Evolutionary conservation across 2,797 vertebrate species (phyloP).

Genomic region (Tolypeutes matacus): DNA sequence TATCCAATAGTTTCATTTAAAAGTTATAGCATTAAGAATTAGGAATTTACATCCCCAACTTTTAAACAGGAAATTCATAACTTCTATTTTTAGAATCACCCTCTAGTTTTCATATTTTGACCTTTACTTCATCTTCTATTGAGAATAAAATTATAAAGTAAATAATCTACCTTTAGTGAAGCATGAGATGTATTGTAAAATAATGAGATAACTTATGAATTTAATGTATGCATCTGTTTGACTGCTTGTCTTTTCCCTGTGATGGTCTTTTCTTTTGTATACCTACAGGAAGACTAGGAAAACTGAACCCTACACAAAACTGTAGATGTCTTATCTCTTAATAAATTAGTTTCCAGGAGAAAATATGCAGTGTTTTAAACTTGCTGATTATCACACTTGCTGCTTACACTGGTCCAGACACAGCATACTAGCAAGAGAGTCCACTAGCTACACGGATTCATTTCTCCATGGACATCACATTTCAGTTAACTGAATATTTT

Average conservation of each 20-base stretch:
- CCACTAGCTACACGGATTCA: background rate
- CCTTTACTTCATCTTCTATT: background rate
- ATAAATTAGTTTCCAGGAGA: background rate
- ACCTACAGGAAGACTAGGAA: background rate
- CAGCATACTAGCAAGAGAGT: background rate
- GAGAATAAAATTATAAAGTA: background rate
- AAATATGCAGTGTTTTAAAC: background rate
- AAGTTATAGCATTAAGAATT: conserved; percentile 29
- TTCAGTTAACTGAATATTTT: conserved; percentile 9
- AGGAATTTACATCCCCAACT: background rate
- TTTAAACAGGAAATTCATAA: background rate
- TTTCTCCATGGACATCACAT: background rate
- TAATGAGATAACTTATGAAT: background rate
- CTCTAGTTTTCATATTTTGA: background rate
- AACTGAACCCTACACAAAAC: background rate
- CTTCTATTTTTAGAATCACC: background rate
- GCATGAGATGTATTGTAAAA: background rate
- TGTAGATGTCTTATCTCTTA: background rate
- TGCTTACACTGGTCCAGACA: background rate
- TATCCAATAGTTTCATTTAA: background rate
- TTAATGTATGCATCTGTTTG: background rate
- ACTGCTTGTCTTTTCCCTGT: background rate
- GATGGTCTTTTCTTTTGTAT: background rate
- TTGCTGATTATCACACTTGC: background rate
- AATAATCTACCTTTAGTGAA: conserved; percentile 18